Base-by-base conservation (phyloP, 2,113 vertebrate genomes). In the Dendropsophus ebraccatus region DNA sequence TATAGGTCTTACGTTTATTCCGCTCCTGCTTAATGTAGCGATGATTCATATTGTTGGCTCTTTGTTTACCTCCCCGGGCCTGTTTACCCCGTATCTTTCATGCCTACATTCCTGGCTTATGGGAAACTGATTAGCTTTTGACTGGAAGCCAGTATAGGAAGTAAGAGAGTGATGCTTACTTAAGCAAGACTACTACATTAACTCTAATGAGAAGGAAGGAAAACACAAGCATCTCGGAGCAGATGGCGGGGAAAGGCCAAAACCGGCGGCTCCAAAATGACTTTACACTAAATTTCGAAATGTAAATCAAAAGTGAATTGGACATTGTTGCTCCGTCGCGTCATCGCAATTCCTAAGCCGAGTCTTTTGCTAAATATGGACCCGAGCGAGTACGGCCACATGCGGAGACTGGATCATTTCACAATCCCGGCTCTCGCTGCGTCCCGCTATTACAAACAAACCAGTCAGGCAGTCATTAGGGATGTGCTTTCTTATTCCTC, bases 101-200 rank as follows among this genome's bases (percentile, higher is more conserved):
- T 70, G 47, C 65, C 28, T 50, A 70, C 81, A 72, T 82, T 56
- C 45, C 52, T 21, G 52, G n/a, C 82, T 74, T 83, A 83, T 58
- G 82, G 73, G 25, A 76, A 84, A 75, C 73, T 76, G 72, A 62
- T 76, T 60, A 74, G 69, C 54, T 4, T 84, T 62, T 84, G 52
- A 84, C 52, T 84, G 67, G 54, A 84, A 84, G 83, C 83, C 83
- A 84, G 72, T 76, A 23, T 81, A 81, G 78, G 78, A 81, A 65
- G n/a, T 81, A 45, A n/a, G 37, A 65, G 35, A 81, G 78, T 41
- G 41, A 45, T 28, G 41, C 41, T 81, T 65, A 81, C 78, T 81
- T 81, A 62, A 47, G 60, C 78, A 17, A 81, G 58, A 41, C 56
- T 25, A 60, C 56, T 65, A 80, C 77, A 80, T 80, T 80, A 80